These are phyloP conservation scores for Ichneumoninae sp. DNA, from an alignment of 2,888 invertebrate species.

Conservation along the genomic window DNA sequence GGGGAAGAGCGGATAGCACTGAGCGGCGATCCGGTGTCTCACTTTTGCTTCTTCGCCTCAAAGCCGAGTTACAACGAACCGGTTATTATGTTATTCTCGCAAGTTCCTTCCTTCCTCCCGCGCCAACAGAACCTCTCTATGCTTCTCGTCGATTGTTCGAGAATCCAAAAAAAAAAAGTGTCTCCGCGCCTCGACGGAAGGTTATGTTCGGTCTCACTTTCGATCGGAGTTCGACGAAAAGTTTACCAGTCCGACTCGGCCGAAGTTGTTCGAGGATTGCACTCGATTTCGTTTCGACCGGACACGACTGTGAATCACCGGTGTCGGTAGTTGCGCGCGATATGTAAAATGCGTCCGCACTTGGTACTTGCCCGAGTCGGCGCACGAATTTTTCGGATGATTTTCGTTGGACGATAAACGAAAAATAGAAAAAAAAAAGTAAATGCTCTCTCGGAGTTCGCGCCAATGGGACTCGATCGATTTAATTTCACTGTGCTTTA, in stretches of 20 bases:
- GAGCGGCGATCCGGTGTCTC: conserved; percentile 36
- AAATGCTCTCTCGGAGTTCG: not conserved
- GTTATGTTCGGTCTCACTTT: not conserved
- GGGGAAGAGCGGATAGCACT: conserved; percentile 29
- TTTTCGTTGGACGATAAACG: not conserved
- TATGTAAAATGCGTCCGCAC: not conserved
- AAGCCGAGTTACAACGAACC: conserved; percentile 5
- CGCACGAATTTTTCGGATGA: conserved; percentile 24
- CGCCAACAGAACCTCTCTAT: not conserved
- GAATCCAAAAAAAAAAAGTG: not conserved
- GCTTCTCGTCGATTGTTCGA: not conserved
- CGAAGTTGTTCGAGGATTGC: not conserved
- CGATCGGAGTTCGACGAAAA: not conserved
- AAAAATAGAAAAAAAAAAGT: not conserved
- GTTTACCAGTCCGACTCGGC: not conserved
- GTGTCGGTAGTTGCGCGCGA: not conserved
- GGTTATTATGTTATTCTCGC: conserved; percentile 19
- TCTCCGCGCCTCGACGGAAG: not conserved
- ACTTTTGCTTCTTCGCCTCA: conserved; percentile 13
- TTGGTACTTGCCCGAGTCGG: not conserved
- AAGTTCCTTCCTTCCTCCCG: conserved; percentile 24
- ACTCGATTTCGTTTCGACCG: not conserved
- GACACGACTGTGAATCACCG: conserved; percentile 22
- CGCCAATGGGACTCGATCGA: not conserved
- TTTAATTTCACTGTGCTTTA: conserved; percentile 24